Conservation (phyloP, 1,140 invertebrate genomes). For the Augochlora pura region DNA sequence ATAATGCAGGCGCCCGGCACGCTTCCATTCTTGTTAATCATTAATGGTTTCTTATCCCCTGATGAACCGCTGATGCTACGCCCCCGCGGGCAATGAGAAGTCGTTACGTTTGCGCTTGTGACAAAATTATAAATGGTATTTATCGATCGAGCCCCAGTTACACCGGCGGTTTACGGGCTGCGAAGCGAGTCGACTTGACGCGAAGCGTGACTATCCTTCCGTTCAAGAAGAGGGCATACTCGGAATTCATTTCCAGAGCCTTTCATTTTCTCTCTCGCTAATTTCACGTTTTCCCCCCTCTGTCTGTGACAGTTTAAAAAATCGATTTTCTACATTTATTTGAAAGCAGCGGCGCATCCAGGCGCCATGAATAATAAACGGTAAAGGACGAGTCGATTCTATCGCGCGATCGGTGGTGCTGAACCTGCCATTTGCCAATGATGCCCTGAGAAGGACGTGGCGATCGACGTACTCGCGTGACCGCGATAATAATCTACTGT, state of each 20-base stretch:
- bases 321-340: background rate
- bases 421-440: background rate
- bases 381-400: background rate
- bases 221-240: too few species aligned
- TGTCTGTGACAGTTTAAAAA: too few species aligned
- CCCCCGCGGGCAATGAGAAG: background rate
- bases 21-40: background rate
- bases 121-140: constrained; percentile 3
- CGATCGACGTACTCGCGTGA: background rate
- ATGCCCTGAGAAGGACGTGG: background rate
- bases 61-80: background rate
- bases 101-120: background rate
- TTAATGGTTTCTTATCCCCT: background rate
- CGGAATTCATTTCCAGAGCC: too few species aligned
- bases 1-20: background rate
- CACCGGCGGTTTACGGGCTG: too few species aligned
- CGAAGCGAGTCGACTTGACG: too few species aligned
- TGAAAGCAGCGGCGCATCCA: background rate
- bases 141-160: background rate
- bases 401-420: background rate
- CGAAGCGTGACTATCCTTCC: background rate
- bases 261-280: too few species aligned
- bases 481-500: background rate
- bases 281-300: too few species aligned
- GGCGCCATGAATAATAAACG: background rate